Evolutionary conservation across 2,888 invertebrate species (phyloP).

Genomic region (Ecliptopera silaceata): DNA sequence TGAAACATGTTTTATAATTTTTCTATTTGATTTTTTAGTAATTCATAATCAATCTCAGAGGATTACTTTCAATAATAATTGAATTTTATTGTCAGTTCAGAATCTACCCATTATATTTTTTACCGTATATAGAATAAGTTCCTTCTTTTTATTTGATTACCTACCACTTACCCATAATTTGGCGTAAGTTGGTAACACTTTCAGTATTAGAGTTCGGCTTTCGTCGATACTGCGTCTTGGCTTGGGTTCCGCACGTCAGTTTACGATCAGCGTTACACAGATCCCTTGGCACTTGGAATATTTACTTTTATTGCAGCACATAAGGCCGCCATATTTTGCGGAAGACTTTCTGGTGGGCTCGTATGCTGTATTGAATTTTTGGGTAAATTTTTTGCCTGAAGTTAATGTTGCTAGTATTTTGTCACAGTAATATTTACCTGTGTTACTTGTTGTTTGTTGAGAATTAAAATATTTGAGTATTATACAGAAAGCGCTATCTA

Average conservation of each 20-base stretch:
- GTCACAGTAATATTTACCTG: not conserved
- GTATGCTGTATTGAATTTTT: slow-evolving; percentile 32
- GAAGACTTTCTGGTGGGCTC: slow-evolving; percentile 32
- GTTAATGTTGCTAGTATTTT: slow-evolving; percentile 1
- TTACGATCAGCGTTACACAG: slow-evolving; percentile 48
- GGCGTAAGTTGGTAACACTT: slow-evolving; percentile 15
- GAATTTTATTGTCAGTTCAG: no score
- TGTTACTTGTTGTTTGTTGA: no score
- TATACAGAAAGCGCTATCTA: no score
- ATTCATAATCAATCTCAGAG: no score
- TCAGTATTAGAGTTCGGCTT: slow-evolving; percentile 31
- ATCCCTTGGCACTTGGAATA: slow-evolving; percentile 52
- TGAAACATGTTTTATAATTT: no score
- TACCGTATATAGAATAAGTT: no score
- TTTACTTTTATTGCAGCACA: slow-evolving; percentile 60
- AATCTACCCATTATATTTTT: no score
- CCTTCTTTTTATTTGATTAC: not conserved
- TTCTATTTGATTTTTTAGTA: no score
- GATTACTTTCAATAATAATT: no score
- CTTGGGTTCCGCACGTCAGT: slow-evolving; percentile 38
- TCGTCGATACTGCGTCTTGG: slow-evolving; percentile 23
- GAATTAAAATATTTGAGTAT: no score
- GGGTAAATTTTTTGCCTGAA: slow-evolving; percentile 19
- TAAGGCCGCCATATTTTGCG: slow-evolving; percentile 44
- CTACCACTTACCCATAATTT: not conserved